Conservation (phyloP, 2,888 invertebrate species). For the Caenorhabditis imperialis region DNA sequence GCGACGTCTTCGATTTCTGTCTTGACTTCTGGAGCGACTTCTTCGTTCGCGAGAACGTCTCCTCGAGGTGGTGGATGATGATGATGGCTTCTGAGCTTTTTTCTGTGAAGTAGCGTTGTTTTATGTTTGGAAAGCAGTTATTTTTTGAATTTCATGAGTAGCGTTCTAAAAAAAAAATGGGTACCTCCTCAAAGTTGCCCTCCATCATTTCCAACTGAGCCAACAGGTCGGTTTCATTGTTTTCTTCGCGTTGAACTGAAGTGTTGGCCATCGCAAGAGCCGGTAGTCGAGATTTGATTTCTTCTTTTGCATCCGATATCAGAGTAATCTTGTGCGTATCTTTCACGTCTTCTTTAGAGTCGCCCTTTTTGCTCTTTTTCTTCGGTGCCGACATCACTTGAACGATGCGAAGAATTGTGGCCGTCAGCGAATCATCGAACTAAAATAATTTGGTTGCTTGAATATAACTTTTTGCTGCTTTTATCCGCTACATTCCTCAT, state of each 20-base stretch:
- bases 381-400: conserved; percentile 85
- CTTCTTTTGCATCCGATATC: conserved; percentile 75
- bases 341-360: conserved; percentile 71
- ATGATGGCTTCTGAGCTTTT: conserved; percentile 9
- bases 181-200: conserved; percentile 70
- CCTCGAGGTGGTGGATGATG: conserved; percentile 1
- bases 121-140: background rate
- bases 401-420: conserved; percentile 92
- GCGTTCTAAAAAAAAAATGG: conserved; percentile 18
- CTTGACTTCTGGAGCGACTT: conserved; percentile 50
- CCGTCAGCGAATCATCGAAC: conserved; percentile 89
- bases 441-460: conserved; percentile 34
- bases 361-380: conserved; percentile 75
- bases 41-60: conserved; percentile 23
- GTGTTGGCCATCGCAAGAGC: conserved; percentile 80
- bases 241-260: conserved; percentile 58
- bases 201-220: conserved; percentile 79
- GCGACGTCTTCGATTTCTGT: conserved; percentile 47
- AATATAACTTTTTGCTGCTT: conserved; percentile 13
- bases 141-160: too few species aligned
- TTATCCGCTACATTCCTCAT: background rate
- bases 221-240: conserved; percentile 76
- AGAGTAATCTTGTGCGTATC: conserved; percentile 71
- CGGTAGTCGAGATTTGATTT: conserved; percentile 75
- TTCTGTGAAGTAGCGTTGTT: conserved; percentile 9